These are phyloP conservation scores for Semibalanus balanoides DNA, from an alignment of 1,140 invertebrate species.

Conservation along the genomic window DNA sequence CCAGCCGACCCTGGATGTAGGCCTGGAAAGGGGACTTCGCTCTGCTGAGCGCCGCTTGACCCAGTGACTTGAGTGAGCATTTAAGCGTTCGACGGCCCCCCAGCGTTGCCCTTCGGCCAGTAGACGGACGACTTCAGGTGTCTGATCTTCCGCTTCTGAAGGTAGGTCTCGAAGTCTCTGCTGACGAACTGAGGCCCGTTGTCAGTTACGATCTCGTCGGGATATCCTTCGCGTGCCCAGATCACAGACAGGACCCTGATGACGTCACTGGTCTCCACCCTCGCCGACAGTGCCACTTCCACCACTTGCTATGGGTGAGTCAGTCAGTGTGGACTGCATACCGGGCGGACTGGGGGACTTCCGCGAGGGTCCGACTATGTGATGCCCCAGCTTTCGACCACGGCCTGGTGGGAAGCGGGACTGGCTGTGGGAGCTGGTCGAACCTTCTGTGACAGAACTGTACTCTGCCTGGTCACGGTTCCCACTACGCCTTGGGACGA, in stretches of 20 bases:
- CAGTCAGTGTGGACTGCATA: slow-evolving; percentile 14
- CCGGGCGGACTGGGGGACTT: too few species aligned
- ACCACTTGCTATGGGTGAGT: slow-evolving; percentile 15
- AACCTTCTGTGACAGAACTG: too few species aligned
- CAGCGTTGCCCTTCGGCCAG: neutral
- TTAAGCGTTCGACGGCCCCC: neutral
- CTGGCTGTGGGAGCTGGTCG: slow-evolving; percentile 12
- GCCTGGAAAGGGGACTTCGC: neutral
- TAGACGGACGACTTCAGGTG: neutral
- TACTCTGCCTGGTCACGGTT: slow-evolving; percentile 8
- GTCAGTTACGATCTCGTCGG: slow-evolving; percentile 8
- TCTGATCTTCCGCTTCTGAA: neutral
- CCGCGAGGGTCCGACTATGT: slow-evolving; percentile 11
- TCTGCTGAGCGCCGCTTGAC: neutral
- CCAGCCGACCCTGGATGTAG: neutral
- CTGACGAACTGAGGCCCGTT: slow-evolving; percentile 16
- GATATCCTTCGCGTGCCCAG: slow-evolving; percentile 12
- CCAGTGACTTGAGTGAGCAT: neutral
- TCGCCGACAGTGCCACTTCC: slow-evolving; percentile 9
- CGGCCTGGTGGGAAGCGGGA: slow-evolving; percentile 6
- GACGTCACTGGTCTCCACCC: slow-evolving; percentile 8
- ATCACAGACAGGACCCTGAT: slow-evolving; percentile 12
- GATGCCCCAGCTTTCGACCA: slow-evolving; percentile 13
- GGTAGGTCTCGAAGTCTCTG: slow-evolving; percentile 12
- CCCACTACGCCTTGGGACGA: slow-evolving; percentile 11